Base-by-base conservation (phyloP, 2,113 vertebrate species). In the Suncus etruscus region DNA sequence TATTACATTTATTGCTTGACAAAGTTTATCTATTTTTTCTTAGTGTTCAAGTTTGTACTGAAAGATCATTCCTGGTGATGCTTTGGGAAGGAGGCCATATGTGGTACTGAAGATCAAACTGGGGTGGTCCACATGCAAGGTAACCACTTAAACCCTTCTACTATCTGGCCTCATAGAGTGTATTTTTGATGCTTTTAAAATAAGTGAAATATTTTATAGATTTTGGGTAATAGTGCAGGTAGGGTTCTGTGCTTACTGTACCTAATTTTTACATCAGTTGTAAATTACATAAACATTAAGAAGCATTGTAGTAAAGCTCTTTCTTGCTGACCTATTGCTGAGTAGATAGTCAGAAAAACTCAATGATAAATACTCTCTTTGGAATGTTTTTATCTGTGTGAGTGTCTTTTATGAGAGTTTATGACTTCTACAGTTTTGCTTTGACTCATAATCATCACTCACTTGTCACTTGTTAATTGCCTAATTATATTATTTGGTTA, bases 401-500 rank as follows among this genome's bases (percentile, higher is more conserved):
- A 72, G 75, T 82, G 91, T 83, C 75, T 87, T 90, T 87, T 65
- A 58, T 65, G 47, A 27, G 78, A 83, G 78, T 29, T 74, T 84
- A 83, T 87, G 79, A 79, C 78, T 89, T 87, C 63, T 94, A 83
- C 85, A 89, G 87, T 94, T 96, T 91, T 61, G 66, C 70, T 92
- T 27, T 80, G 51, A 85, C 69, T 58, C 66, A 29, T 77, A 87
- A 83, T 88, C 90, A 93, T 91, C 92, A 63, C 45, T 96, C 86
- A 91, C 29, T 87, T 95, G 91, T 94, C 91, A 75, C 74, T 90
- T 75, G 73, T 32, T 92, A 93, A 92, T 83, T 95, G 80, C 73
- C 75, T 94, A 84, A 92, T 95, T 95, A 92, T 81, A 91, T 94
- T 95, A 96, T 89, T 91, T 94, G 63, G 77, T 86, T 80, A 86